These are phyloP conservation scores for Caenorhabditis uteleia DNA, from an alignment of 2,888 invertebrate genomes.

Conservation along the genomic window DNA sequence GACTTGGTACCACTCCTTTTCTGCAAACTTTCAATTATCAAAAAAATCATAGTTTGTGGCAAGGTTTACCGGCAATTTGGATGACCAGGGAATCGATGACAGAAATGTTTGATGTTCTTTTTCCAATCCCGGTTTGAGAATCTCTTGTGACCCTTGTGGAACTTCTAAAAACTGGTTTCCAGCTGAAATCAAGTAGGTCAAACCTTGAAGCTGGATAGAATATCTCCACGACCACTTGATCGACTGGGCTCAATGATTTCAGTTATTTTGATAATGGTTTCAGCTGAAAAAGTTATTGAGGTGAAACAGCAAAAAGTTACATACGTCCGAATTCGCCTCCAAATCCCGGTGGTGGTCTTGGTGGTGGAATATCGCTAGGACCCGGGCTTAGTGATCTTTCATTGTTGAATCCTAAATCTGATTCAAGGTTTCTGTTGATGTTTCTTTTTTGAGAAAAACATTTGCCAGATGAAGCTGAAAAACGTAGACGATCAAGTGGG, in stretches of 20 bases:
- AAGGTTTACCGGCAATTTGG: conserved; percentile 45
- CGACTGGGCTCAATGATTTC: conserved; percentile 22
- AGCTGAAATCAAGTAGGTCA: conserved; percentile 16
- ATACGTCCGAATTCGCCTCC: conserved; percentile 1
- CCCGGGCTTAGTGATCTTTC: too few species aligned
- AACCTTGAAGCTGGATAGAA: too few species aligned
- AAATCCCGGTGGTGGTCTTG: conserved; percentile 28
- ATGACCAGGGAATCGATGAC: conserved; percentile 50
- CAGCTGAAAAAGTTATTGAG: not conserved
- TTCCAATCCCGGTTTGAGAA: conserved; percentile 32
- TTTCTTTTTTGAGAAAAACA: conserved; percentile 85
- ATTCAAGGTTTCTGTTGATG: too few species aligned
- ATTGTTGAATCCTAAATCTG: too few species aligned
- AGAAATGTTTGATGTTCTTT: conserved; percentile 37
- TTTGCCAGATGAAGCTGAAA: conserved; percentile 80
- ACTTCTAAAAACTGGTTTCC: too few species aligned
- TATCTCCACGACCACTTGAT: conserved; percentile 16
- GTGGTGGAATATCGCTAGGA: conserved; percentile 32
- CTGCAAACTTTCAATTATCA: conserved; percentile 4
- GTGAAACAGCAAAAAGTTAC: not conserved
- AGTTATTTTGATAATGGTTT: conserved; percentile 22
- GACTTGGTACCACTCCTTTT: conserved; percentile 33
- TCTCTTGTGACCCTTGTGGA: conserved; percentile 17
- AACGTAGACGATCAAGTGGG: conserved; percentile 84
- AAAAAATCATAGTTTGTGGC: not conserved